A percentile compares a stretch with the other conserved stretches of the same genome.
Conservation (phyloP, 2,113 vertebrate genomes). For the Panurus biarmicus region DNA sequence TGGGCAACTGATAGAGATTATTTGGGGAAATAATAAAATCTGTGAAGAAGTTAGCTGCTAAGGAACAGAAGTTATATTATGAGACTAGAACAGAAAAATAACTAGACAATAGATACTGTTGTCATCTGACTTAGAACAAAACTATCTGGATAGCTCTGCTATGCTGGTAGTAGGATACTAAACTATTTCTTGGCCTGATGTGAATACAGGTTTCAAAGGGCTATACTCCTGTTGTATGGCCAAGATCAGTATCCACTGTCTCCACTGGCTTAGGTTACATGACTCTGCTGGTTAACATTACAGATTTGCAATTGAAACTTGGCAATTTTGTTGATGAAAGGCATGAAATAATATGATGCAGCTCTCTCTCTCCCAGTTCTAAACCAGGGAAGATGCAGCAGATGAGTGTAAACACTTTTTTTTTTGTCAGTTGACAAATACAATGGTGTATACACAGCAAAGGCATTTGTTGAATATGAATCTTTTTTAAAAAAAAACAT, state of each 20-base stretch:
- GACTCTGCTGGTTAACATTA: slow-evolving; percentile 5
- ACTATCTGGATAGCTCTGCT: neutral
- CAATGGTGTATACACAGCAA: neutral
- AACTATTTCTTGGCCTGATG: neutral
- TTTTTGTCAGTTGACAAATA: neutral
- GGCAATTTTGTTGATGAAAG: slow-evolving; percentile 33
- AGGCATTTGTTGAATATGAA: neutral
- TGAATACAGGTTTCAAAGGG: neutral
- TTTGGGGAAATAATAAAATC: neutral
- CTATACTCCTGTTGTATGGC: neutral
- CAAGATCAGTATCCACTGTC: neutral
- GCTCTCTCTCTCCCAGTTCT: neutral
- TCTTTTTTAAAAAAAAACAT: neutral
- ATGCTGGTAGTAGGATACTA: neutral
- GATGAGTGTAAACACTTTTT: neutral
- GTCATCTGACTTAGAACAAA: neutral
- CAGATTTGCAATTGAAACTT: slow-evolving; percentile 15
- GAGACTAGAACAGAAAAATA: neutral
- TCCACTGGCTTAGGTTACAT: neutral
- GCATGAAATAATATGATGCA: neutral
- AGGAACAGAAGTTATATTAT: neutral
- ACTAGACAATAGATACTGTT: neutral
- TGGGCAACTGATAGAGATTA: neutral
- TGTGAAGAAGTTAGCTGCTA: neutral
- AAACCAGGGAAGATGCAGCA: neutral